phyloP scores from a whole-genome alignment of 2,113 vertebrate species.

The Potamarius usumacintae region DNA sequence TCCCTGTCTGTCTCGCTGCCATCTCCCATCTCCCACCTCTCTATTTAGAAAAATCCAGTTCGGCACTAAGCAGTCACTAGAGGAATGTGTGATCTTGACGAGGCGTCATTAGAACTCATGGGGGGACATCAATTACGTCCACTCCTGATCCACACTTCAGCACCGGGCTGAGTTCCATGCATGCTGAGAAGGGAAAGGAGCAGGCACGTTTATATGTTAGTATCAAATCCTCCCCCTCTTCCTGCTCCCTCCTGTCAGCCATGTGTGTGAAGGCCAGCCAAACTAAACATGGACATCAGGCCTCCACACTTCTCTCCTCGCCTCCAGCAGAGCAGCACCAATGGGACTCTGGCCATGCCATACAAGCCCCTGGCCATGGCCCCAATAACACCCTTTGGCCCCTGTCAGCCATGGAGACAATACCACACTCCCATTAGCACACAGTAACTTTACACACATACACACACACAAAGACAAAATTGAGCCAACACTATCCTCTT shows the following conservation, averaged over 20 bases:
- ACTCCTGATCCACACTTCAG: slow-evolving; percentile 41
- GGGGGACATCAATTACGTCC: slow-evolving; percentile 37
- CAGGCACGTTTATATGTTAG: slow-evolving; percentile 47
- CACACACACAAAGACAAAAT: slow-evolving; percentile 36
- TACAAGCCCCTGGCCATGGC: slow-evolving; percentile 37
- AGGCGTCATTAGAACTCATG: slow-evolving; percentile 35
- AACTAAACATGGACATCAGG: slow-evolving; percentile 92
- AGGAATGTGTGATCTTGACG: slow-evolving; percentile 43
- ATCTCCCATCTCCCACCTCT: slow-evolving; percentile 39
- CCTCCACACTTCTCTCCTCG: slow-evolving; percentile 65
- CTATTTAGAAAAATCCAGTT: slow-evolving; percentile 47
- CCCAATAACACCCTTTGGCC: slow-evolving; percentile 60
- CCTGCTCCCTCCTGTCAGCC: slow-evolving; percentile 85
- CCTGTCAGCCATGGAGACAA: slow-evolving; percentile 56
- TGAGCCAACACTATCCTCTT: neutral
- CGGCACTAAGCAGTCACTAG: slow-evolving; percentile 24
- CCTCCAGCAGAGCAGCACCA: slow-evolving; percentile 39
- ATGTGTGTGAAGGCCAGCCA: slow-evolving; percentile 89
- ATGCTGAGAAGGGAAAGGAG: slow-evolving; percentile 30
- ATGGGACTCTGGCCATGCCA: slow-evolving; percentile 61
- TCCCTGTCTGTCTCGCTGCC: slow-evolving; percentile 36
- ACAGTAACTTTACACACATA: neutral
- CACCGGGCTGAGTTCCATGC: slow-evolving; percentile 38
- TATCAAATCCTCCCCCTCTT: slow-evolving; percentile 59
- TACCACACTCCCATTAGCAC: slow-evolving; percentile 59